Evolutionary conservation across 2,888 invertebrate genomes (phyloP).

Genomic region (Pristionchus maxplancki): DNA sequence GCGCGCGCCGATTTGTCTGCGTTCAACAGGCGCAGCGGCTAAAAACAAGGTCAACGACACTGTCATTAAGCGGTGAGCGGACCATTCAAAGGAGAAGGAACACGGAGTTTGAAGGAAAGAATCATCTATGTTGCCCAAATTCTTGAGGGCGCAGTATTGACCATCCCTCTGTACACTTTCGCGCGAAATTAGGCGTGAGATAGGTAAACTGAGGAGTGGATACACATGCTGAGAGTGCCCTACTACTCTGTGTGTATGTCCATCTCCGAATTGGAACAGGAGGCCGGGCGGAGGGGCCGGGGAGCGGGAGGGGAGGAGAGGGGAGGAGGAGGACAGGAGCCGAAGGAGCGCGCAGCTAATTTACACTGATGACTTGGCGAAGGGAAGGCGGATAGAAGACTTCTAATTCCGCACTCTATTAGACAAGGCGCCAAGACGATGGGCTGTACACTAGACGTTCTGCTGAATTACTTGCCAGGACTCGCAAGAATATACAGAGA

Average conservation of each 20-base stretch:
- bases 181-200: slow-evolving; percentile 36
- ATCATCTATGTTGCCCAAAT: not conserved
- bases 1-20: slow-evolving; percentile 24
- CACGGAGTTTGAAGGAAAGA: not conserved
- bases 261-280: slow-evolving; percentile 41
- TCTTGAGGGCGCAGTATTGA: too few relatives aligned
- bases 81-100: not conserved
- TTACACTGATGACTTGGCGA: slow-evolving; percentile 46
- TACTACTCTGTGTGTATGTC: slow-evolving; percentile 22
- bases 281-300: slow-evolving; percentile 42
- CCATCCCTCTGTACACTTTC: not conserved
- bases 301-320: not conserved
- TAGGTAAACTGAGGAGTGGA: slow-evolving; percentile 21
- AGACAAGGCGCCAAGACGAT: slow-evolving; percentile 8
- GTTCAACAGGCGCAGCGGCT: not conserved
- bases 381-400: not conserved
- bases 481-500: too few relatives aligned
- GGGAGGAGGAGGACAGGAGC: not conserved
- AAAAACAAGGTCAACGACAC: slow-evolving; percentile 36
- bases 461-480: not conserved
- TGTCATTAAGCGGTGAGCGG: not conserved
- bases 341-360: slow-evolving; percentile 5
- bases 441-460: slow-evolving; percentile 8
- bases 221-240: not conserved
- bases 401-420: slow-evolving; percentile 38